Evolutionary conservation across 2,797 vertebrate species (phyloP).

Genomic region (Enteromius paludinosus): DNA sequence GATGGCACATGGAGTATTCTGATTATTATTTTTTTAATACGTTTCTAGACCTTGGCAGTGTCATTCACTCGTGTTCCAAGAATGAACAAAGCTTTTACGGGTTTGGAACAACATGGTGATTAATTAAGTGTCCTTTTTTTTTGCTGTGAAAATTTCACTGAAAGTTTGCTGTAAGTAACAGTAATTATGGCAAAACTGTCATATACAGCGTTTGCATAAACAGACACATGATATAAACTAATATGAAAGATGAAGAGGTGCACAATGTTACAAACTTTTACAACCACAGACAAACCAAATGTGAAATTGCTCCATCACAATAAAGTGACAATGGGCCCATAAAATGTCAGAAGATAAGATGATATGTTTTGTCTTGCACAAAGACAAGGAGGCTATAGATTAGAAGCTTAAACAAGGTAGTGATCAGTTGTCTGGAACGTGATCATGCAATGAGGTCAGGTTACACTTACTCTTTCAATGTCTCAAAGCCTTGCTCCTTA

Average conservation of each 20-base stretch:
- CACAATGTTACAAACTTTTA: background rate
- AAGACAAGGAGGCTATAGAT: conserved; percentile 2
- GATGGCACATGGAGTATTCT: no score
- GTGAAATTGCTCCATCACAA: conserved; percentile 16
- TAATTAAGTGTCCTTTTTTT: no score
- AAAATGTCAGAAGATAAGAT: conserved; percentile 26
- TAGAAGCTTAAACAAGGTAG: conserved; percentile 32
- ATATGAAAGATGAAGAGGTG: background rate
- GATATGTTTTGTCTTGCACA: conserved; percentile 6
- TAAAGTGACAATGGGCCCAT: conserved; percentile 13
- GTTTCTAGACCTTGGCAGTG: no score
- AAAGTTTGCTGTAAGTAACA: background rate
- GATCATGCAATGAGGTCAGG: conserved; percentile 39
- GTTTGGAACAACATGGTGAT: no score
- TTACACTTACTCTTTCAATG: conserved; percentile 91
- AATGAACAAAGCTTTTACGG: no score
- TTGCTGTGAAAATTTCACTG: background rate
- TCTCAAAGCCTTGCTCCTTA: conserved; percentile 95
- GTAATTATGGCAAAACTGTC: background rate
- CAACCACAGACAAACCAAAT: background rate
- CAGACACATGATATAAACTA: background rate
- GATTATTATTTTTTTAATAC: no score
- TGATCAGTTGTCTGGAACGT: conserved; percentile 30
- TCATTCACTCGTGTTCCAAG: no score
- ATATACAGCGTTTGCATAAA: background rate